Base-by-base conservation (phyloP, 2,888 invertebrate genomes). In the Drosophila gaucha region DNA sequence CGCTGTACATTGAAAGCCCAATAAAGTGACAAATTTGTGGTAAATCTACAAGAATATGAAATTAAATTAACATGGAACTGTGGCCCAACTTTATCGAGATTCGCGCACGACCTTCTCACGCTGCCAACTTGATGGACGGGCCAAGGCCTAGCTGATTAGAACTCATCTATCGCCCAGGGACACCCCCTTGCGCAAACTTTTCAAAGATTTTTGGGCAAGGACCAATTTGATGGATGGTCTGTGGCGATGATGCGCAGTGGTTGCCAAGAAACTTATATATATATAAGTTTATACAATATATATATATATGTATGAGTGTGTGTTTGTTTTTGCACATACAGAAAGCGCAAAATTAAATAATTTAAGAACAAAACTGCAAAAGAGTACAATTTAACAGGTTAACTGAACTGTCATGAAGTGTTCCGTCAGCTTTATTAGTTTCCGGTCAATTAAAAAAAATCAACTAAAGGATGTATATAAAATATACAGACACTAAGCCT, bases 1-100 rank as follows among this genome's bases (percentile, higher is more conserved):
- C 62, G 36, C 41, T 50, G 60, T 22, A 26, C 77, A 63, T 38
- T 47, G 63, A 54, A 72, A 62, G 80, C 72, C 76, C 63, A 76
- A 71, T 58, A 77, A 82, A 75, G 76, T 78, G 79, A 63, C 76
- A 76, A 78, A 72, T 72, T 82, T 71, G 79, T 70, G 76, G 74
- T 62, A 60, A 76, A 78, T 78, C 62, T 78, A 70, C 67, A 69
- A 78, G 82, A 62, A 78, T 60, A 74, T 80, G 75, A 78, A 78
- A 78, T 78, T 80, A 80, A 80, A 78, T 78, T 78, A 80, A 80
- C 82, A 78, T 67, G 67, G 78, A 74, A 74, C 74, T 63, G 70
- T 51, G 74, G 69, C 33, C 58, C 46, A 78, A 80, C 50, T 79
- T 79, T 72, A 67, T 66, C 58, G 52, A 59, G 31, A 35, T n/a